Evolutionary conservation across 2,888 invertebrate species (phyloP).

Genomic region (Thymelicus lineola): DNA sequence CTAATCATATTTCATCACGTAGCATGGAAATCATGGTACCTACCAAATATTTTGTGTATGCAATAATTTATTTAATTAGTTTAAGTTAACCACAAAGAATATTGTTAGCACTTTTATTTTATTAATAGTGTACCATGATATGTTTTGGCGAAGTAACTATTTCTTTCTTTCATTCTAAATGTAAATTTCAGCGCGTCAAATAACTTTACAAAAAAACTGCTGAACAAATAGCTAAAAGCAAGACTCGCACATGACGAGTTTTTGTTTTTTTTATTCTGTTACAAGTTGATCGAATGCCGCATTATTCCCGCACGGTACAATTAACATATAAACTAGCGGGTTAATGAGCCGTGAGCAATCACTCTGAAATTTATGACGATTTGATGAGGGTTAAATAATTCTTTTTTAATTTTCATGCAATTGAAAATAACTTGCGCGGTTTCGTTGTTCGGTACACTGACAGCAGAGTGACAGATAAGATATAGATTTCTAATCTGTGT

Average conservation of each 20-base stretch:
- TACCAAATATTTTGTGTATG: too few relatives aligned
- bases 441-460: background rate
- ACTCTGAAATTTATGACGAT: conserved; percentile 56
- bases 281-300: conserved; percentile 32
- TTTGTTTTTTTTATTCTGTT: conserved; percentile 32
- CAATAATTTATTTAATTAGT: too few relatives aligned
- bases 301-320: conserved; percentile 35
- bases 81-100: too few relatives aligned
- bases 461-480: conserved; percentile 14
- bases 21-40: too few relatives aligned
- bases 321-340: conserved; percentile 47
- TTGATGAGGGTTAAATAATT: conserved; percentile 50
- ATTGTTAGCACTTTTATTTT: too few relatives aligned
- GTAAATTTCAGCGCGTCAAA: too few relatives aligned
- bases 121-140: too few relatives aligned
- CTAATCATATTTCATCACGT: too few relatives aligned
- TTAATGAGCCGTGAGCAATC: conserved; percentile 49
- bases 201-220: too few relatives aligned
- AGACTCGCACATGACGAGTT: conserved; percentile 31
- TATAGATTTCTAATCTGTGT: conserved; percentile 21
- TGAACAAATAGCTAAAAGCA: background rate
- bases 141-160: too few relatives aligned
- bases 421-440: conserved; percentile 15
- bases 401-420: conserved; percentile 29
- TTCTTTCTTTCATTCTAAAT: too few relatives aligned